A percentile compares a stretch with the other conserved stretches of the same genome.
Evolutionary conservation across 2,888 invertebrate genomes (phyloP).

Genomic region (Hoplodrina blanda): DNA sequence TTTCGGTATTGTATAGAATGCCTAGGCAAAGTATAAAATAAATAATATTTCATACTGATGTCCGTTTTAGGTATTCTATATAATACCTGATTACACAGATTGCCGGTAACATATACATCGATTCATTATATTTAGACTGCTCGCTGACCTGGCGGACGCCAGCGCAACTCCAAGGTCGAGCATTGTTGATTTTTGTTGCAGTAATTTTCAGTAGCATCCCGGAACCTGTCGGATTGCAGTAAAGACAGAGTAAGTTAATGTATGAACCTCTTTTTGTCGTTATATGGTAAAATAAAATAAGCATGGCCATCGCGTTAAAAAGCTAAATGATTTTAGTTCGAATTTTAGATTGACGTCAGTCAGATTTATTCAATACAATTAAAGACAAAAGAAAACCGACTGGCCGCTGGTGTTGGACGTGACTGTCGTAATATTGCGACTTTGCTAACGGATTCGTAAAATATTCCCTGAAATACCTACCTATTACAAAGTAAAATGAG

Average conservation of each 20-base stretch:
- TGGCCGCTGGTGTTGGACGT: slow-evolving; percentile 59
- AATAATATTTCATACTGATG: no score
- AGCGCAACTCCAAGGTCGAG: no score
- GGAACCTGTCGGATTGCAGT: not conserved
- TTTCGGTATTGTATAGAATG: no score
- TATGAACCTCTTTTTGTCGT: slow-evolving; percentile 28
- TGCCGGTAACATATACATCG: no score
- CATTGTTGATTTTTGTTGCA: no score
- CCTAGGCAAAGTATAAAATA: no score
- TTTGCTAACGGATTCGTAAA: slow-evolving; percentile 47
- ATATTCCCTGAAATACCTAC: slow-evolving; percentile 34
- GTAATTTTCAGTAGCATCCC: no score
- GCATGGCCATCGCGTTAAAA: slow-evolving; percentile 65
- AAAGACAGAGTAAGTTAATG: not conserved
- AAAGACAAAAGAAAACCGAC: slow-evolving; percentile 71
- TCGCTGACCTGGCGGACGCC: no score
- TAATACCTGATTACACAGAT: no score
- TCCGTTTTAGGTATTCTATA: no score
- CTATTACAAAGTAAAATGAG: slow-evolving; percentile 72
- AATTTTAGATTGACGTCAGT: slow-evolving; percentile 64
- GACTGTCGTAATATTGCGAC: slow-evolving; percentile 57
- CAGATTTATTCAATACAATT: slow-evolving; percentile 52
- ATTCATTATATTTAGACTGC: no score
- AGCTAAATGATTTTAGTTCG: slow-evolving; percentile 54
- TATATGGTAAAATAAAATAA: slow-evolving; percentile 53